Percentiles rank a stretch among this genome's conserved stretches.
Conservation (phyloP, 2,888 invertebrate species). For the Leptogaster cylindrica region DNA sequence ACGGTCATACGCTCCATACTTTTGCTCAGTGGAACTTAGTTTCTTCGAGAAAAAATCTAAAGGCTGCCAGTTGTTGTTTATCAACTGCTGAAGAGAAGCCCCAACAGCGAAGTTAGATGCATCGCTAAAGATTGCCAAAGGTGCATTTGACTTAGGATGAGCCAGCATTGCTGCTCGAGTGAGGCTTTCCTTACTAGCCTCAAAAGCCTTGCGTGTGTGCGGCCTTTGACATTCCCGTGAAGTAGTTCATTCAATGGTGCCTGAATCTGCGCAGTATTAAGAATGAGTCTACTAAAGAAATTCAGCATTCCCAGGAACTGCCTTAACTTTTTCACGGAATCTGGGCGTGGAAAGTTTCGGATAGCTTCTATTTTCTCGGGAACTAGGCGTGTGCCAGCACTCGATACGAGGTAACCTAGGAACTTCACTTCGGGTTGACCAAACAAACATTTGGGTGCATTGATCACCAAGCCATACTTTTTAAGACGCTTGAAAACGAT, state of each 20-base stretch:
- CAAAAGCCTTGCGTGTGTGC: neutral
- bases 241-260: neutral
- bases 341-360: no score
- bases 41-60: conserved; percentile 8
- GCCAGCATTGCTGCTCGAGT: neutral
- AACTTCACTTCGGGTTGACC: neutral
- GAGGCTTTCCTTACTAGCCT: neutral
- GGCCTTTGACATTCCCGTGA: neutral
- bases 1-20: neutral
- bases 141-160: neutral
- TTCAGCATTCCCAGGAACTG: conserved; percentile 9
- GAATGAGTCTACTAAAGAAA: conserved; percentile 2
- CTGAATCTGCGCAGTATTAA: neutral
- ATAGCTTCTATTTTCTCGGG: neutral
- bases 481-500: neutral
- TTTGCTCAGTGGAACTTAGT: neutral
- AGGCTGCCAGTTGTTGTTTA: neutral
- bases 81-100: neutral
- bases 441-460: neutral
- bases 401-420: neutral
- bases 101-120: conserved; percentile 2
- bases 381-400: neutral
- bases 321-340: neutral
- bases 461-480: neutral
- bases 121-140: neutral